Evolutionary conservation across 2,888 invertebrate genomes (phyloP), one percentile per base, ranked within the genome.

Genomic region (Falcaria lacertinaria): DNA sequence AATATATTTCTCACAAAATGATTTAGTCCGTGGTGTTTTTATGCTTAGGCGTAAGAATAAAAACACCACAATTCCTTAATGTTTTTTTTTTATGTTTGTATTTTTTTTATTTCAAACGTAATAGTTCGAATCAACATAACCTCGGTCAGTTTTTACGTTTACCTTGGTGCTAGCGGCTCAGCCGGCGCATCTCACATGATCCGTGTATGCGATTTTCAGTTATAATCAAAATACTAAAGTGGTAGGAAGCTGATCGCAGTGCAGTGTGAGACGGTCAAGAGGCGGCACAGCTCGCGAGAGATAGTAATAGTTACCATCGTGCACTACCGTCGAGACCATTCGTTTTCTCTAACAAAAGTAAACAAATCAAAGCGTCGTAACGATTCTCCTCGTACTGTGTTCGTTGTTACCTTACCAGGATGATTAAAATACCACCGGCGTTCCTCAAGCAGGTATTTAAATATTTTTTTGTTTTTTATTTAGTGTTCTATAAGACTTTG

Each of bases 401-500:
- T 42, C 42, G 36, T 28, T 16, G 3, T 35, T 35, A 19, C 34
- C 16, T 16, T 19, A 13, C 38, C 15, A 39, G 33, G n/a, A 79
- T 78, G 76, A 58, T 49, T 41, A 69, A 69, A 54, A 43, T 82
- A 41, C 69, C 82, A 36, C 57, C 71, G 45, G 79, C 80, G n/a
- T 69, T 83, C 57, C 49, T 82, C 28, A 83, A 82, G 65, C 83
- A 83, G 79, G 83, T 83, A 58, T 51, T 42, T 50, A 47, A 35
- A 14, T 43, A 34, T 38, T 15, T 15, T 33, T 40, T 37, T 32
- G 41, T 33, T 35, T 33, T 40, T 39, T 16, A 15, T n/a, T n/a
- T n/a, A n/a, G n/a, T n/a, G n/a, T n/a, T n/a, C n/a, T n/a, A n/a
- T n/a, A n/a, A n/a, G n/a, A n/a, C n/a, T n/a, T n/a, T n/a, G n/a